Evolutionary conservation across 2,797 vertebrate species (phyloP).

Genomic region (Myotis findleyi): DNA sequence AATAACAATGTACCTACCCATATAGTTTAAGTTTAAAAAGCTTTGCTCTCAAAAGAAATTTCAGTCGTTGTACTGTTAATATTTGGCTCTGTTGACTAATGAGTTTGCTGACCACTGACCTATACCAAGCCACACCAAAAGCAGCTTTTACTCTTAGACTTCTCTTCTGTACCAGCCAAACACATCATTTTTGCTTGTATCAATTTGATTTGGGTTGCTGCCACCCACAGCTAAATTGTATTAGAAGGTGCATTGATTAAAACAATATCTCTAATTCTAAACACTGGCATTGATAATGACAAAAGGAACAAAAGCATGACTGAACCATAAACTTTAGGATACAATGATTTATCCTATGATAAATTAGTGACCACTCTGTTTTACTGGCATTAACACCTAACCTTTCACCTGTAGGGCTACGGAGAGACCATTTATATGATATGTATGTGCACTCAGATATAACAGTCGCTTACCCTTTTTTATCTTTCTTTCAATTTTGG

Average conservation of each 20-base stretch:
- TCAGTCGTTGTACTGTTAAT: too few species aligned
- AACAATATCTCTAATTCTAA: not conserved
- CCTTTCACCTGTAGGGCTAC: not conserved
- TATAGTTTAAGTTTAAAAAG: too few species aligned
- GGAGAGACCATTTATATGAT: not conserved
- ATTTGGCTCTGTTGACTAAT: too few species aligned
- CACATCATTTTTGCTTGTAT: not conserved
- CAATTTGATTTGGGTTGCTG: not conserved
- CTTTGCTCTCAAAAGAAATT: too few species aligned
- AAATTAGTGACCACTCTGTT: not conserved
- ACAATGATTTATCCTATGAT: not conserved
- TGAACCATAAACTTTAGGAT: not conserved
- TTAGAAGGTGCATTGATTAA: not conserved
- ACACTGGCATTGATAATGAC: not conserved
- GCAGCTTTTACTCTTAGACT: not conserved
- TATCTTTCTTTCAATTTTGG: not conserved
- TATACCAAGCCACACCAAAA: not conserved
- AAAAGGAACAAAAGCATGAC: not conserved
- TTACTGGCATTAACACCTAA: not conserved
- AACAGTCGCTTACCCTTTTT: not conserved
- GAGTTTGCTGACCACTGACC: too few species aligned
- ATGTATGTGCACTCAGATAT: not conserved
- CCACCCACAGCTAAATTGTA: not conserved
- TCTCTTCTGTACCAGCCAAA: not conserved
- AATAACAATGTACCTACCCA: too few species aligned